Percentiles rank a stretch among this genome's conserved stretches.
phyloP scores from a whole-genome alignment of 2,113 vertebrate genomes.

The Platanista minor region DNA sequence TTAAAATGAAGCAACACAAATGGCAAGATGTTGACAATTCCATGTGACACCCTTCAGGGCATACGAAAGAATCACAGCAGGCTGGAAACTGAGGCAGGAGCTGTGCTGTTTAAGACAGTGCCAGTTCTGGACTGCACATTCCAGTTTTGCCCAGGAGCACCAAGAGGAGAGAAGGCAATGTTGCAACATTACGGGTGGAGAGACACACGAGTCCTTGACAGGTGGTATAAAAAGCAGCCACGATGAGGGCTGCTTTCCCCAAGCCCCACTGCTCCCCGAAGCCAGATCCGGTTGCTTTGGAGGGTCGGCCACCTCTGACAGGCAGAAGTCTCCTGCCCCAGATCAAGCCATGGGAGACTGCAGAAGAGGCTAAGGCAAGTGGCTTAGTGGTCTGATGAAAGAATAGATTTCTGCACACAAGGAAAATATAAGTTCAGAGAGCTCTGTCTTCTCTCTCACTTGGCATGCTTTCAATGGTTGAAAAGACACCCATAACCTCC shows the following conservation, averaged over 20 bases:
- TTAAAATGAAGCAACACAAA: not conserved
- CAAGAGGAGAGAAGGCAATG: constrained; percentile 44
- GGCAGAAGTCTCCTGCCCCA: not conserved
- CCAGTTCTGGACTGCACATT: constrained; percentile 29
- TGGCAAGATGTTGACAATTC: not conserved
- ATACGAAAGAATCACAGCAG: not conserved
- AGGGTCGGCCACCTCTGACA: not conserved
- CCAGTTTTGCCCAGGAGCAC: constrained; percentile 62
- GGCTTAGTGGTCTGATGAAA: constrained; percentile 63
- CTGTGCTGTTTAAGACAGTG: not conserved
- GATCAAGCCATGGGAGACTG: not conserved
- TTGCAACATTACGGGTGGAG: not conserved
- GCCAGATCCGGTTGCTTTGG: not conserved
- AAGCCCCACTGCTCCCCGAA: not conserved
- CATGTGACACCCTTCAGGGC: not conserved
- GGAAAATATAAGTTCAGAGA: constrained; percentile 60
- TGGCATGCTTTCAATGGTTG: constrained; percentile 52
- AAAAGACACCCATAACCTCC: not conserved
- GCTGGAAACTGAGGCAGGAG: constrained; percentile 8
- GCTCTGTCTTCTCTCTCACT: constrained; percentile 70
- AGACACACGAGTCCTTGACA: not conserved
- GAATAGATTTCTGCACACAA: constrained; percentile 46
- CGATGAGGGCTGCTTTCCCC: not conserved
- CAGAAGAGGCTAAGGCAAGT: constrained; percentile 43
- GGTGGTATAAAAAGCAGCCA: not conserved